Percentiles rank a stretch among this genome's conserved stretches.
Evolutionary conservation across 2,888 invertebrate genomes (phyloP).

Genomic region (Rhagonycha lutea): DNA sequence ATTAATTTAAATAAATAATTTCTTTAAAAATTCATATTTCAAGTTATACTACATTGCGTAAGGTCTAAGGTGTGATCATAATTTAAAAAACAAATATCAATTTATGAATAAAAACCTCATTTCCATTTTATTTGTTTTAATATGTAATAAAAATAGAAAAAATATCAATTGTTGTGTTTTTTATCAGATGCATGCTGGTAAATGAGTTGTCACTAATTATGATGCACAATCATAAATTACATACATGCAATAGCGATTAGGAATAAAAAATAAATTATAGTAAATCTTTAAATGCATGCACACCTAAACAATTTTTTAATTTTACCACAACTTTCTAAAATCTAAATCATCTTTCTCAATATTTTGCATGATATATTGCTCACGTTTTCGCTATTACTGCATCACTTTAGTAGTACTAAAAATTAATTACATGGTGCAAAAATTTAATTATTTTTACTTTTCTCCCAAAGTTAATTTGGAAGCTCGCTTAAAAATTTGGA

Average conservation of each 20-base stretch:
- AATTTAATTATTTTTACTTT: not conserved
- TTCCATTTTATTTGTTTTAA: not conserved
- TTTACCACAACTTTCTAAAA: not conserved
- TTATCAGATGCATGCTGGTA: not conserved
- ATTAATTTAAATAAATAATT: too few species aligned
- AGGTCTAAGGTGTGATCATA: too few species aligned
- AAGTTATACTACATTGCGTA: too few species aligned
- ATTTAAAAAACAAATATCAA: not conserved
- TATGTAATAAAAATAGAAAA: not conserved
- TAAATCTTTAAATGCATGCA: not conserved
- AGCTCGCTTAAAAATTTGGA: not conserved
- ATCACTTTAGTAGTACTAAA: not conserved
- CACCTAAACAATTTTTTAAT: not conserved
- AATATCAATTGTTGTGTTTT: not conserved
- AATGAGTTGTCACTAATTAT: not conserved
- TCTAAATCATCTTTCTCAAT: not conserved
- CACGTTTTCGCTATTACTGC: not conserved
- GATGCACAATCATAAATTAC: not conserved
- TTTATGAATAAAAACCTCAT: not conserved
- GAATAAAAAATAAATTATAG: not conserved
- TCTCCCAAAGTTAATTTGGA: not conserved
- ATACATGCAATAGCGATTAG: not conserved
- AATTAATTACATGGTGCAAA: not conserved
- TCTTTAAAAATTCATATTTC: too few species aligned
- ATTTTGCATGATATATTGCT: not conserved